phyloP scores from a whole-genome alignment of 2,888 invertebrate genomes.

The Holacanthella duospinosa region DNA sequence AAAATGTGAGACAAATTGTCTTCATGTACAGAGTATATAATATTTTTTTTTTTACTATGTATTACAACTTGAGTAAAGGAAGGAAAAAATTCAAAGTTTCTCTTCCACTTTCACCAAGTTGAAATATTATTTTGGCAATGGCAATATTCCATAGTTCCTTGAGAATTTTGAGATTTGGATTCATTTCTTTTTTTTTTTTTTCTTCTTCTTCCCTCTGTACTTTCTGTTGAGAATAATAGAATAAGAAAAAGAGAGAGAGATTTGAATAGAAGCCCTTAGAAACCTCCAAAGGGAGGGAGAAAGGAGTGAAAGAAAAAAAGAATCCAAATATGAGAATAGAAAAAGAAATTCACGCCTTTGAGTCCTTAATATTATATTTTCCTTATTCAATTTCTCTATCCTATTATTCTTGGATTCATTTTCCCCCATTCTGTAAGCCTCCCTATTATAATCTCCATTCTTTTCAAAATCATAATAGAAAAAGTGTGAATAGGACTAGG shows the following conservation, averaged over 20 bases:
- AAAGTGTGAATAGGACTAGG: background rate
- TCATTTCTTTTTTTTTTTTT: background rate
- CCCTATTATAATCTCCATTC: background rate
- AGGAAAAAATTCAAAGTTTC: background rate
- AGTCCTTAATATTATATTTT: slow-evolving; percentile 1
- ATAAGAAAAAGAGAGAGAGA: background rate
- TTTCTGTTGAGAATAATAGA: background rate
- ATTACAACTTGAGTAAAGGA: too few relatives aligned
- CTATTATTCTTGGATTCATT: slow-evolving; percentile 6
- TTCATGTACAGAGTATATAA: too few relatives aligned
- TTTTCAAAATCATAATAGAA: background rate
- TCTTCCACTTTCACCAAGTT: background rate
- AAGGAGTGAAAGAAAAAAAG: background rate
- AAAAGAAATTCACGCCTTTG: slow-evolving; percentile 1
- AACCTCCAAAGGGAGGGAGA: background rate
- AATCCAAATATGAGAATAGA: background rate
- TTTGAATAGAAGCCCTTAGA: too few relatives aligned
- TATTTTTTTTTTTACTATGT: too few relatives aligned
- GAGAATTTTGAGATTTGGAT: too few relatives aligned
- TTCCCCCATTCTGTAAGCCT: background rate
- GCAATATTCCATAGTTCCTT: background rate
- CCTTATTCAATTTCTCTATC: background rate
- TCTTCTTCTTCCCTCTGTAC: background rate
- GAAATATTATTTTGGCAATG: background rate
- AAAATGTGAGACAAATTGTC: too few relatives aligned